phyloP scores from a whole-genome alignment of 1,140 invertebrate species.

The Sinella curviseta region DNA sequence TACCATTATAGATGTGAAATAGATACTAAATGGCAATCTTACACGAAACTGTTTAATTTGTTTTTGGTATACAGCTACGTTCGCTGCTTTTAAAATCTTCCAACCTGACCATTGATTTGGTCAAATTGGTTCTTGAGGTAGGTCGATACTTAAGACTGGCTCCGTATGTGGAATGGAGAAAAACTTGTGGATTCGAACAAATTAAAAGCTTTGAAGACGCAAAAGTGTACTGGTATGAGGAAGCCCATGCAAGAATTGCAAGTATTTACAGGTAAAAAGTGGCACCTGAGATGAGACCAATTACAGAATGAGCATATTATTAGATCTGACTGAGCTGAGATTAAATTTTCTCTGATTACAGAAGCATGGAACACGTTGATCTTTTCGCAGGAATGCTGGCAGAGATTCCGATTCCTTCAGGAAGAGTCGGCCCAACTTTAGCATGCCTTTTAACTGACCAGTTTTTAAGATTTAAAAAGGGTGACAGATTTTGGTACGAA shows the following conservation, averaged over 20 bases:
- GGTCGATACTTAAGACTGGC: constrained; percentile 86
- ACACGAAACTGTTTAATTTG: no score
- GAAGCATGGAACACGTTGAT: constrained; percentile 79
- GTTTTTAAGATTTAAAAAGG: constrained; percentile 74
- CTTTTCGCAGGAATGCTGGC: constrained; percentile 81
- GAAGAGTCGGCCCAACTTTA: constrained; percentile 78
- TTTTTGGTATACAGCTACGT: no score
- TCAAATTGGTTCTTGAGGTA: constrained; percentile 81
- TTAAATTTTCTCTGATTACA: constrained; percentile 50
- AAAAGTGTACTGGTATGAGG: constrained; percentile 61
- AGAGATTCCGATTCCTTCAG: constrained; percentile 67
- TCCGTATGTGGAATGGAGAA: constrained; percentile 72
- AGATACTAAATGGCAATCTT: no score
- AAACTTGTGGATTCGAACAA: constrained; percentile 65
- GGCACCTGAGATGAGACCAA: neutral
- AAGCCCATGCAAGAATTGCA: constrained; percentile 64
- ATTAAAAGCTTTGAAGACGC: constrained; percentile 54
- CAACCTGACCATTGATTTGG: constrained; percentile 67
- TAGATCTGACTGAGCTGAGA: neutral
- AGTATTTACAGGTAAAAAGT: constrained; percentile 64
- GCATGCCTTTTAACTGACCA: constrained; percentile 84
- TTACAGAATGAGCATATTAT: neutral
- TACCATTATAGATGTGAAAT: no score
- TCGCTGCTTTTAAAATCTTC: neutral
- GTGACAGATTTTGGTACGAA: constrained; percentile 88